phyloP scores from a whole-genome alignment of 2,113 vertebrate species.

The Seriola quinqueradiata region DNA sequence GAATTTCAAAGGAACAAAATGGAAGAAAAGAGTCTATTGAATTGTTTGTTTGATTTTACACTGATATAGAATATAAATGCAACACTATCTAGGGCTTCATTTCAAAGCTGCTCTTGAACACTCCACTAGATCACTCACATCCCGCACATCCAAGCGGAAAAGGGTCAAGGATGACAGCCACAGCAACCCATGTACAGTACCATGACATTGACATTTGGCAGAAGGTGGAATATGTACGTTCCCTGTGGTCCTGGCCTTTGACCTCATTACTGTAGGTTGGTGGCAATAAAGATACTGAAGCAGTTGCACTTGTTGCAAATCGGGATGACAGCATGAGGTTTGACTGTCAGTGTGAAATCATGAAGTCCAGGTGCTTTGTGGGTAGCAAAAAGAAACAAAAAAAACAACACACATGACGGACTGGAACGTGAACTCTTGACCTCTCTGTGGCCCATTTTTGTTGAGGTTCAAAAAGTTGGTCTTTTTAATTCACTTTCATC shows the following conservation, averaged over 20 bases:
- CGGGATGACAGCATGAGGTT: not conserved
- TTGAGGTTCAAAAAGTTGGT: not conserved
- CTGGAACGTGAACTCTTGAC: conserved; percentile 3
- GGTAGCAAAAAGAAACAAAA: not conserved
- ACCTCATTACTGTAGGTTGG: conserved; percentile 3
- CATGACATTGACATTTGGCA: conserved; percentile 10
- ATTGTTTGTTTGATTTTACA: not conserved
- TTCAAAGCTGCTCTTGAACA: not conserved
- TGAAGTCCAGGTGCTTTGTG: not conserved
- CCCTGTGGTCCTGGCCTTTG: conserved; percentile 15
- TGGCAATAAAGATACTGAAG: not conserved
- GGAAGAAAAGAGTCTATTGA: not conserved
- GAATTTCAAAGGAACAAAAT: not conserved
- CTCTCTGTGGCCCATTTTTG: not conserved
- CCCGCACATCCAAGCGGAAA: not conserved
- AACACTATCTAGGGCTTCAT: not conserved
- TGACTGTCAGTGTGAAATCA: not conserved
- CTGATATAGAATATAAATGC: not conserved
- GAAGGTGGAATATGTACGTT: conserved; percentile 17
- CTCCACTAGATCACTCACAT: not conserved
- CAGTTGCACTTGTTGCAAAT: not conserved
- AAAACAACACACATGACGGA: not conserved
- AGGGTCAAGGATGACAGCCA: conserved; percentile 2
- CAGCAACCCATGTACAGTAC: not conserved
- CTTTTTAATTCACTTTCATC: not conserved